Evolutionary conservation across 1,140 invertebrate species (phyloP).

Genomic region (Euura lappo): DNA sequence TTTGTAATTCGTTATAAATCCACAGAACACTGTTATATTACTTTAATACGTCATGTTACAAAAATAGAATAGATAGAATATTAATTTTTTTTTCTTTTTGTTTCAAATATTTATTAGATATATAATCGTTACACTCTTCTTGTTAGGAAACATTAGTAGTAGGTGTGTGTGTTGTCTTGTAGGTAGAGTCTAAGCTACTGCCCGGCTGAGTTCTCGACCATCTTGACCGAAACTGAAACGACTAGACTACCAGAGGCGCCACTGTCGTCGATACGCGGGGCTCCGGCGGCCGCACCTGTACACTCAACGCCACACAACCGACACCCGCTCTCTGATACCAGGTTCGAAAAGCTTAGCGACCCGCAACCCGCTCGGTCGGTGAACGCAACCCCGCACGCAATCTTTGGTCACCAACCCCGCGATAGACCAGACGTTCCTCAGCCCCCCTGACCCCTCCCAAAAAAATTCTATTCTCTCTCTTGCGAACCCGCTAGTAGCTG

Average conservation of each 20-base stretch:
- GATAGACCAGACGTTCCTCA: too few species aligned
- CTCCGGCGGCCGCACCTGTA: constrained; percentile 46
- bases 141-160: constrained; percentile 53
- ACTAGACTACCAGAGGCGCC: constrained; percentile 41
- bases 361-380: neutral
- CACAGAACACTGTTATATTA: too few species aligned
- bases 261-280: constrained; percentile 30
- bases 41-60: too few species aligned
- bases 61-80: neutral
- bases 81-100: neutral
- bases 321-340: neutral
- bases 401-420: neutral
- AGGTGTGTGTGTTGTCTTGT: constrained; percentile 53
- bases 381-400: neutral
- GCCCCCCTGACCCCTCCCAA: too few species aligned
- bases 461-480: neutral
- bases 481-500: neutral
- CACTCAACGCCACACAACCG: constrained; percentile 28
- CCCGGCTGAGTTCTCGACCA: constrained; percentile 56
- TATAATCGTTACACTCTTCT: constrained; percentile 42
- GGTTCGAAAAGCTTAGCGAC: neutral
- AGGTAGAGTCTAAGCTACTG: constrained; percentile 61
- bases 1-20: too few species aligned
- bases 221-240: constrained; percentile 53
- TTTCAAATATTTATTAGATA: constrained; percentile 24